phyloP scores from a whole-genome alignment of 2,113 vertebrate species.

The Chamaea fasciata region DNA sequence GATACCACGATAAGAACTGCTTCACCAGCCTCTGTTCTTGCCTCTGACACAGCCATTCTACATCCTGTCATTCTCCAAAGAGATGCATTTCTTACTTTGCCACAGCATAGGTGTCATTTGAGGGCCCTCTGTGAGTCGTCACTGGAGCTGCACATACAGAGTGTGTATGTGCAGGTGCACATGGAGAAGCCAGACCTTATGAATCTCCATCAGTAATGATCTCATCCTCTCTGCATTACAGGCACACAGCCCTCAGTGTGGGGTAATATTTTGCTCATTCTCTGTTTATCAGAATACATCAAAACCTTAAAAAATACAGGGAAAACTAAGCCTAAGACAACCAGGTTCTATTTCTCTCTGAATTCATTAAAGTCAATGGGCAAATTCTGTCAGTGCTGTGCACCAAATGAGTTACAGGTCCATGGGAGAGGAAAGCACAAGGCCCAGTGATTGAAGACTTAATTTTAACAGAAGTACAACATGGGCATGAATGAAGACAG shows the following conservation, averaged over 20 bases:
- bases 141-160: neutral
- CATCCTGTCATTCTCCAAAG: neutral
- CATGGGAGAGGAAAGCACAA: neutral
- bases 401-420: neutral
- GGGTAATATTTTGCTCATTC: neutral
- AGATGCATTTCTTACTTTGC: neutral
- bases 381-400: neutral
- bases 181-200: neutral
- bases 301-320: neutral
- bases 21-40: neutral
- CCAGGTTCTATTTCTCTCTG: neutral
- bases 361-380: neutral
- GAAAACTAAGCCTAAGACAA: neutral
- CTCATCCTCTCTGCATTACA: neutral
- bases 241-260: neutral
- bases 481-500: neutral
- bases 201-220: neutral
- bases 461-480: neutral
- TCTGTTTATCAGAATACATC: neutral
- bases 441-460: neutral
- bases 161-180: fast-evolving
- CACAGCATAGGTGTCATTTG: neutral
- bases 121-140: neutral
- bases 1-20: neutral
- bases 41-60: neutral